phyloP scores from a whole-genome alignment of 2,113 vertebrate genomes.

The Corydoras sp. region DNA sequence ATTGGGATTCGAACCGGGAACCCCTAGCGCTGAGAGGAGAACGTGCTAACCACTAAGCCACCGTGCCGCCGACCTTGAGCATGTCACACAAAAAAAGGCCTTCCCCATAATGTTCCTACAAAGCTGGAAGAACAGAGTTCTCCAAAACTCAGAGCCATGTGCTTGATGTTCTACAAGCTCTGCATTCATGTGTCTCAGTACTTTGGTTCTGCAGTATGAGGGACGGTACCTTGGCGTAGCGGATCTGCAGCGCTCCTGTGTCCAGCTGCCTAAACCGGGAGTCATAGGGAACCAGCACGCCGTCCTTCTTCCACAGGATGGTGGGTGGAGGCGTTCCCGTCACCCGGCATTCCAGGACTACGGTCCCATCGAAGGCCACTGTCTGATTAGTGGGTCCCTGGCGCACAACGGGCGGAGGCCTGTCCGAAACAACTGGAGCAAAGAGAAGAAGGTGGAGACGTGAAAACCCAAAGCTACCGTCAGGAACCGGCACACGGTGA shows the following conservation, averaged over 20 bases:
- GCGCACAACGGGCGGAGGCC: slow-evolving; percentile 89
- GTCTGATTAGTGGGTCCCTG: slow-evolving; percentile 96
- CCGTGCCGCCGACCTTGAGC: no score
- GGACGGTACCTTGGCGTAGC: slow-evolving; percentile 85
- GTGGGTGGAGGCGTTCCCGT: slow-evolving; percentile 82
- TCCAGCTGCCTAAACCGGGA: slow-evolving; percentile 91
- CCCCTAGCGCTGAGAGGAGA: no score
- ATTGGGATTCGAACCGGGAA: no score
- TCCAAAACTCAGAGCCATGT: no score
- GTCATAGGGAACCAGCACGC: slow-evolving; percentile 83
- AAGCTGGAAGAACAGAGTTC: no score
- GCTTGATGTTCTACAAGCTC: no score
- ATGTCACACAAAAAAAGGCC: no score
- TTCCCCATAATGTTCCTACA: no score
- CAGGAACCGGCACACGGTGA: not conserved
- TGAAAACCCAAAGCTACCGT: slow-evolving; percentile 1
- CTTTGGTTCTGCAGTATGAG: not conserved
- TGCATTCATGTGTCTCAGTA: no score
- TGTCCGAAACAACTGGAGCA: slow-evolving; percentile 85
- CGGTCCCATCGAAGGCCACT: slow-evolving; percentile 88
- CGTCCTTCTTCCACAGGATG: slow-evolving; percentile 93
- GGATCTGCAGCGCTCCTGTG: slow-evolving; percentile 82
- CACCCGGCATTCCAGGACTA: slow-evolving; percentile 80
- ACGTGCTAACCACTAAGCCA: no score
- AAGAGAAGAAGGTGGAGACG: slow-evolving; percentile 39